Evolutionary conservation across 92 coral and sea anemone species (phyloP).

Genomic region (Siderastrea siderea): DNA sequence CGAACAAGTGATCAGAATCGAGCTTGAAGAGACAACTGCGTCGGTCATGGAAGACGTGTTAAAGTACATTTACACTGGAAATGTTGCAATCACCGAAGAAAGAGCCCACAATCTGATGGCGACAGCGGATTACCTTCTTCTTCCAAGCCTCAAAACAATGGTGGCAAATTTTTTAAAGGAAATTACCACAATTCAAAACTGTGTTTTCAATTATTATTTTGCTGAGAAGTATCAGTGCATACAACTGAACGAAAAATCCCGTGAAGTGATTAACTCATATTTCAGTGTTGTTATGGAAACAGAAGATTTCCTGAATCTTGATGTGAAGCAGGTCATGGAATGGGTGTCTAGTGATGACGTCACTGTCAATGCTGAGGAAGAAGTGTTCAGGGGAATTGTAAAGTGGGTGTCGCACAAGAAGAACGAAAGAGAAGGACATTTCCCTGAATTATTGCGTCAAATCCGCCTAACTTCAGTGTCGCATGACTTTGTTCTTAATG

Average conservation of each 20-base stretch:
- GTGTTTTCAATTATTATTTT: slow-evolving; percentile 36
- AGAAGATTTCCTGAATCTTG: slow-evolving; percentile 22
- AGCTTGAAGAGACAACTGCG: slow-evolving; percentile 8
- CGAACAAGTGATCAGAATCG: slow-evolving; percentile 47
- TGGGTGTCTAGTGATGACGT: slow-evolving; percentile 54
- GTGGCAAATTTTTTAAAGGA: slow-evolving; percentile 36
- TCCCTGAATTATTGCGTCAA: slow-evolving; percentile 36
- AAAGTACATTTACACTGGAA: slow-evolving; percentile 36
- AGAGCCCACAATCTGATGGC: slow-evolving; percentile 25
- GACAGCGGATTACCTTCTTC: not conserved
- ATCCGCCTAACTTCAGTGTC: slow-evolving; percentile 36
- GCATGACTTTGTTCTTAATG: slow-evolving; percentile 22
- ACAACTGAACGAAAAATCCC: slow-evolving; percentile 24
- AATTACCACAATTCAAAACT: slow-evolving; percentile 21
- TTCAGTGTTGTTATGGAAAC: slow-evolving; percentile 38
- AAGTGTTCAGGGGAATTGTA: slow-evolving; percentile 52
- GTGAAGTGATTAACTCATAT: slow-evolving; percentile 36
- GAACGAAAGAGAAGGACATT: slow-evolving; percentile 32
- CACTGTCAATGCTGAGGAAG: slow-evolving; percentile 46
- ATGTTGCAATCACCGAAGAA: slow-evolving; percentile 22
- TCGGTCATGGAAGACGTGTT: not conserved
- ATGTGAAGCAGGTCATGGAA: slow-evolving; percentile 39
- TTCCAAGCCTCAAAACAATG: slow-evolving; percentile 16
- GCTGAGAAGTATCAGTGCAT: slow-evolving; percentile 43
- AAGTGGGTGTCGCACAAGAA: slow-evolving; percentile 42